Percentiles rank a stretch among this genome's conserved stretches.
Evolutionary conservation across 2,888 invertebrate species (phyloP).

Genomic region (Pteria penguin): DNA sequence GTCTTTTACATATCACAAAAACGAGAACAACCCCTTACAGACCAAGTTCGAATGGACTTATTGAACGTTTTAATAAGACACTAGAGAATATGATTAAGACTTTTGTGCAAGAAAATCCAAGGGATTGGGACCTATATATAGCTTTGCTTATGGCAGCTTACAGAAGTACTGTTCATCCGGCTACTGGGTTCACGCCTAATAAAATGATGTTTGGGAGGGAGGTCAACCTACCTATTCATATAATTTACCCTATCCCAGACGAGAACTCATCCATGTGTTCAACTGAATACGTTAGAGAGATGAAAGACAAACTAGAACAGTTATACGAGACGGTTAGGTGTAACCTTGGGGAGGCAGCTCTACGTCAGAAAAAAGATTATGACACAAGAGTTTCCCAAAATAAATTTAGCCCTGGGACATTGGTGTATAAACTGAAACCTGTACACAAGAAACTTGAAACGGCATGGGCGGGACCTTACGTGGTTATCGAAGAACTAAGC

Average conservation of each 20-base stretch:
- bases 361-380: conserved; percentile 1
- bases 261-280: too few species aligned
- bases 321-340: too few species aligned
- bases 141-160: conserved; percentile 9
- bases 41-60: conserved; percentile 21
- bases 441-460: background rate
- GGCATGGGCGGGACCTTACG: background rate
- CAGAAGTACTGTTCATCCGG: conserved; percentile 4
- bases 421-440: background rate
- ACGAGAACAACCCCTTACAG: too few species aligned
- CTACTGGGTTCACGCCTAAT: conserved; percentile 30
- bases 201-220: conserved; percentile 22
- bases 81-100: conserved; percentile 1
- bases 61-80: conserved; percentile 29
- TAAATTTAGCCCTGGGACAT: background rate
- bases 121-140: conserved; percentile 20
- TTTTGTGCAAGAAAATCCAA: conserved; percentile 9
- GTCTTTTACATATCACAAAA: background rate
- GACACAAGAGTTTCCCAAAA: conserved; percentile 3
- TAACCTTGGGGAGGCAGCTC: background rate
- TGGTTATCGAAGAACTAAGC: background rate
- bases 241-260: background rate
- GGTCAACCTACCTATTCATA: too few species aligned
- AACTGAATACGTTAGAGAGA: too few species aligned
- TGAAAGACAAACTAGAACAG: too few species aligned